phyloP scores from a whole-genome alignment of 2,797 vertebrate species.

The Nyctibius grandis region DNA sequence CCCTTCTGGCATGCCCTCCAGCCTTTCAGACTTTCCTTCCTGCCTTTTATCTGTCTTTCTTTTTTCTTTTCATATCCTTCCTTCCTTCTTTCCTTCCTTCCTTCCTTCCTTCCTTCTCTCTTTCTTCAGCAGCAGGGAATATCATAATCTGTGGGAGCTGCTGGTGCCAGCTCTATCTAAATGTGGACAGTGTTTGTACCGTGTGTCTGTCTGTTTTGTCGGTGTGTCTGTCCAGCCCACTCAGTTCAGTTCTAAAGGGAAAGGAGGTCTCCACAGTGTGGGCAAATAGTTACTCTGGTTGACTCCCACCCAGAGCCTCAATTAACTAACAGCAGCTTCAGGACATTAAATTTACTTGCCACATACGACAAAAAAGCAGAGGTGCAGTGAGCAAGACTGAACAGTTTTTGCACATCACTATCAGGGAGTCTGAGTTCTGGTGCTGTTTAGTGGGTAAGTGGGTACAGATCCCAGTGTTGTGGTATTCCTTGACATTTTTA shows the following conservation, averaged over 20 bases:
- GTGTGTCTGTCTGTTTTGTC: background rate
- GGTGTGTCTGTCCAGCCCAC: background rate
- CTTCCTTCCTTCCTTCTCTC: rapidly evolving
- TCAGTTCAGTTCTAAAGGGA: background rate
- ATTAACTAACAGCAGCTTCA: background rate
- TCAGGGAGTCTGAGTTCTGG: background rate
- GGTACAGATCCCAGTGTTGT: background rate
- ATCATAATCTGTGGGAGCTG: background rate
- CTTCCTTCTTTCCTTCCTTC: too few relatives aligned
- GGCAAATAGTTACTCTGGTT: background rate
- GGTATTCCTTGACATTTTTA: background rate
- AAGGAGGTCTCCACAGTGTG: background rate
- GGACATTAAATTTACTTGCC: background rate
- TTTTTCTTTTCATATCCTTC: background rate
- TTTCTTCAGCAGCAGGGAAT: background rate
- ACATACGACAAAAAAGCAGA: background rate
- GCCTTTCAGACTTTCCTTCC: too few relatives aligned
- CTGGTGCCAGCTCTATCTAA: background rate
- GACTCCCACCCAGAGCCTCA: background rate
- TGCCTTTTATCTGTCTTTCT: too few relatives aligned
- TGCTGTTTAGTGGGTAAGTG: background rate
- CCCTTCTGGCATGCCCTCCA: background rate
- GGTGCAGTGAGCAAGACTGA: background rate
- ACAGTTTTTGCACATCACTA: background rate
- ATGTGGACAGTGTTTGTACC: background rate